A percentile compares a stretch with the other conserved stretches of the same genome.
phyloP scores from a whole-genome alignment of 1,140 invertebrate species.

The Elymnias hypermnestra region DNA sequence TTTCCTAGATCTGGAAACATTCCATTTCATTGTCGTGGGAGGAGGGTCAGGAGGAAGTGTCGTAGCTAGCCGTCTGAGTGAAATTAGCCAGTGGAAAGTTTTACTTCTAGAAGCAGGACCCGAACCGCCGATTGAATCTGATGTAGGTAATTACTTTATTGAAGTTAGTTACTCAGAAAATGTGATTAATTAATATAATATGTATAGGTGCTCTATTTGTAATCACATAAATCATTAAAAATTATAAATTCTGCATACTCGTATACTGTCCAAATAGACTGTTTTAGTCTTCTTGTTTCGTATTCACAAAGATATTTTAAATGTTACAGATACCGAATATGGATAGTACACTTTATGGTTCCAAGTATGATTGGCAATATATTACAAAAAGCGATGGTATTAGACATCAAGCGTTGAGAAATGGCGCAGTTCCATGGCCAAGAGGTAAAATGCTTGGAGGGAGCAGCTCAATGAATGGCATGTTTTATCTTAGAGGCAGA shows the following conservation, averaged over 20 bases:
- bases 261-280: too few relatives aligned
- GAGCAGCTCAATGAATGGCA: constrained; percentile 83
- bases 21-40: constrained; percentile 47
- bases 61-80: constrained; percentile 62
- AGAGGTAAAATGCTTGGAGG: constrained; percentile 85
- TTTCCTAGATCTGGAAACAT: constrained; percentile 27
- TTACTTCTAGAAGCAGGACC: too few relatives aligned
- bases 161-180: too few relatives aligned
- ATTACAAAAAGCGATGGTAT: constrained; percentile 46
- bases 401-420: constrained; percentile 44
- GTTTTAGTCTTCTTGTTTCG: too few relatives aligned
- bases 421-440: constrained; percentile 77
- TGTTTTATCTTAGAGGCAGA: constrained; percentile 84
- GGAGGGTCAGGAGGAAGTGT: constrained; percentile 67
- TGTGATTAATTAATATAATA: too few relatives aligned
- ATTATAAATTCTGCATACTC: too few relatives aligned
- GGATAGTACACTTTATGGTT: constrained; percentile 38
- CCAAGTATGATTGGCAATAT: constrained; percentile 80
- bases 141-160: too few relatives aligned
- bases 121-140: constrained; percentile 51
- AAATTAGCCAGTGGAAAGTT: constrained; percentile 52
- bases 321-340: constrained; percentile 19
- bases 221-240: too few relatives aligned
- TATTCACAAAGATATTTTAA: too few relatives aligned
- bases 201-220: too few relatives aligned